Evolutionary conservation across 2,113 vertebrate genomes (phyloP), one percentile per base, ranked within the genome.

Genomic region (Oriolus oriolus): DNA sequence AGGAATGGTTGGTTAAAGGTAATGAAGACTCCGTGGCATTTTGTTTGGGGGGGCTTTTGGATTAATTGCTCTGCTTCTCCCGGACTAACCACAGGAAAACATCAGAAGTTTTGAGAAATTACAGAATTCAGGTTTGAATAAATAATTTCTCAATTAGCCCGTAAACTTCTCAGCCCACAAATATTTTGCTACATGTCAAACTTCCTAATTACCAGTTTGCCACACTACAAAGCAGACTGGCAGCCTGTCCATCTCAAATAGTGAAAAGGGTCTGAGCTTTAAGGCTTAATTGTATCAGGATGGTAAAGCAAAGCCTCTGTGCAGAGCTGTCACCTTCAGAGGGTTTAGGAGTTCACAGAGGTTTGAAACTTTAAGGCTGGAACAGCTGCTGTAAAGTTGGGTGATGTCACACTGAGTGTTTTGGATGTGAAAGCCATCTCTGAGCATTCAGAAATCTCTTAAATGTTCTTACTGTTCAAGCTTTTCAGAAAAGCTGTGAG

Each of bases 41-140:
- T 74, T 60, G 2, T 6, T 6, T 47, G 16, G 0, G 5, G 12
- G 4, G 1, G 1, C 6, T 63, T 50, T 42, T 65, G 27, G 10
- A 33, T 35, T 30, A 66, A 24, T 50, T 68, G 35, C 3, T 89
- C 35, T 73, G 7, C 24, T 79, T 85, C 11, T 79, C 31, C 19
- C 6, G 1, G 14, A 41, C 7, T 33, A 57, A 61, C 37, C 41
- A 35, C 33, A 61, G 37, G 22, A 63, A 79, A 92, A 39, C 26
- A 27, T 30, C 18, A 49, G n/a, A 50, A 56, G 16, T 42, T 64
- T 24, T 63, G 56, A 93, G 47, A 41, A 65, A 61, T 35, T 68
- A 7, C 33, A 47, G 27, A 27, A 44, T 59, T 50, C 31, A 22
- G 11, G 8, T 78, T 82, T 66, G 59, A 28, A 57, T 47, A 61